Conservation (phyloP, 2,888 invertebrate genomes). For the Smittia aterrima region DNA sequence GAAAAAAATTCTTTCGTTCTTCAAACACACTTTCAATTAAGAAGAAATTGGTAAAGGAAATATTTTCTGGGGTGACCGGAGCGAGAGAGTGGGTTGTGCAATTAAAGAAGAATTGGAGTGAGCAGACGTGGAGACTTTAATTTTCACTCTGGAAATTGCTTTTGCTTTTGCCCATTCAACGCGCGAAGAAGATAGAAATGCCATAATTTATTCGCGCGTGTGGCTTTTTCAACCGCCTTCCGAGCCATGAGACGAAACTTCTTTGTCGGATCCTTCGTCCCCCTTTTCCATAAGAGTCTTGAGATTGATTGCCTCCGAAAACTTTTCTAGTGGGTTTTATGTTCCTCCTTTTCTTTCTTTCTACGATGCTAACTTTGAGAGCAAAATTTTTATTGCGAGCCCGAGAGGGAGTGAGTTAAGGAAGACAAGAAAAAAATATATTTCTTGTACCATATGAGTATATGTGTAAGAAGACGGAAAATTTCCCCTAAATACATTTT, state of each 20-base stretch:
- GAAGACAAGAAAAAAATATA: neutral
- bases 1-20: constrained; percentile 2
- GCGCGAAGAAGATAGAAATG: neutral
- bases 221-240: constrained; percentile 6
- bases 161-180: neutral
- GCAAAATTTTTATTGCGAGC: neutral
- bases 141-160: neutral
- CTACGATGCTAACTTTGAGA: neutral
- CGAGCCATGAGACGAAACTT: neutral
- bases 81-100: constrained; percentile 5
- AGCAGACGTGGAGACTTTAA: neutral
- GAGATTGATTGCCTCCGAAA: constrained; percentile 28
- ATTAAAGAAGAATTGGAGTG: neutral
- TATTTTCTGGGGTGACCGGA: neutral
- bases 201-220: constrained; percentile 28
- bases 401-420: neutral
- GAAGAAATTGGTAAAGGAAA: constrained; percentile 5
- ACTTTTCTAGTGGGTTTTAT: constrained; percentile 20
- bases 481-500: neutral
- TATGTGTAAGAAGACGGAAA: constrained; percentile 13
- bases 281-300: constrained; percentile 16
- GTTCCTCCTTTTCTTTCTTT: neutral
- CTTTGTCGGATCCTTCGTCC: neutral
- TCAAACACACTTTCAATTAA: constrained; percentile 24
- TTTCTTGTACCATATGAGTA: neutral